phyloP scores from a whole-genome alignment of 2,888 invertebrate species.

The Suillia variegata region DNA sequence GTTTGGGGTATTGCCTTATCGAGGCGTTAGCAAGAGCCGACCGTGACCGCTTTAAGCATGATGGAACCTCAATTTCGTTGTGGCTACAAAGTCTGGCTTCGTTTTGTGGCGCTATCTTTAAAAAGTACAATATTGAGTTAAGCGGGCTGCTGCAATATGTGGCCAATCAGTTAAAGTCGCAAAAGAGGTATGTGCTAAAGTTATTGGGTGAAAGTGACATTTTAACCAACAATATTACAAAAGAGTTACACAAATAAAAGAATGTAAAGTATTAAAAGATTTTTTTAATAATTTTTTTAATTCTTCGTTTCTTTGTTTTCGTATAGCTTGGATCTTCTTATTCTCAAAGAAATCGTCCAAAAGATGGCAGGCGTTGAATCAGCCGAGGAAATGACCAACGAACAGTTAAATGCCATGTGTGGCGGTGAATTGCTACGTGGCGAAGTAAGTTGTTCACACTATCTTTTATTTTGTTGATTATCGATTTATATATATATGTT shows the following conservation, averaged over 20 bases:
- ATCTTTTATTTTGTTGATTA: not conserved
- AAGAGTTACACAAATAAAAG: no score
- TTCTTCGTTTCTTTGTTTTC: no score
- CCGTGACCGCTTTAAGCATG: conserved; percentile 79
- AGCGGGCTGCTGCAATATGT: conserved; percentile 95
- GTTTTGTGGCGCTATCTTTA: conserved; percentile 95
- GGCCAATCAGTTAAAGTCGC: conserved; percentile 93
- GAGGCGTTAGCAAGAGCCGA: conserved; percentile 86
- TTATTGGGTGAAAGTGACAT: no score
- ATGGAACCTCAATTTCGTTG: conserved; percentile 88
- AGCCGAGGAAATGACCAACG: conserved; percentile 92
- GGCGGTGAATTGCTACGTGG: conserved; percentile 94
- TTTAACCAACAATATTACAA: no score
- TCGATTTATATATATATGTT: conserved; percentile 6
- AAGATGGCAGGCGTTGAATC: conserved; percentile 99
- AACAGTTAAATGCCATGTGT: conserved; percentile 95
- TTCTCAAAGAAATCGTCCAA: conserved; percentile 96
- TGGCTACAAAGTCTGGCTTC: conserved; percentile 95
- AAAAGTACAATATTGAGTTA: conserved; percentile 96
- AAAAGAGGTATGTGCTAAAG: conserved; percentile 75
- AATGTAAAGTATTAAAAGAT: no score
- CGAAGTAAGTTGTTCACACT: conserved; percentile 69
- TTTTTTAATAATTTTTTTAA: no score
- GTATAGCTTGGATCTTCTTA: conserved; percentile 82
- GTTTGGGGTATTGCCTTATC: conserved; percentile 92